Evolutionary conservation across 2,888 invertebrate genomes (phyloP).

Genomic region (Ochropleura leucogaster): DNA sequence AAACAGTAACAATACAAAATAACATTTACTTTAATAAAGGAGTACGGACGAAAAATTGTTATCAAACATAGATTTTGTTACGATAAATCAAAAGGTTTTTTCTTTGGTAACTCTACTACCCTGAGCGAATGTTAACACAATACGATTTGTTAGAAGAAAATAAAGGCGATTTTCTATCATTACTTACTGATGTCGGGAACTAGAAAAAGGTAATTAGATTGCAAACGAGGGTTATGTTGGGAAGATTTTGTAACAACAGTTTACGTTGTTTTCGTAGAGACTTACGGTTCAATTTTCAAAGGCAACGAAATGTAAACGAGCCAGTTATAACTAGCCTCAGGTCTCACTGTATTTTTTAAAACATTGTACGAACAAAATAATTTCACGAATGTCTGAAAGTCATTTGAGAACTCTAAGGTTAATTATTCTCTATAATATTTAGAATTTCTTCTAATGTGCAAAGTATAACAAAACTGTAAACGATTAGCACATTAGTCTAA

Average conservation of each 20-base stretch:
- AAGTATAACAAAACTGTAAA: not conserved
- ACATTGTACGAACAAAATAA: not conserved
- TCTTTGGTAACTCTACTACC: constrained; percentile 1
- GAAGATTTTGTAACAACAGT: not conserved
- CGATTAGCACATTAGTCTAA: not conserved
- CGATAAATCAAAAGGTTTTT: constrained; percentile 44
- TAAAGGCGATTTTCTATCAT: constrained; percentile 30
- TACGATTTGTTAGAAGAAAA: constrained; percentile 36
- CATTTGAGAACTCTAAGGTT: not conserved
- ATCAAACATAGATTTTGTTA: constrained; percentile 36
- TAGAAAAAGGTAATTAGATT: constrained; percentile 5
- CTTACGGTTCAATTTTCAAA: not conserved
- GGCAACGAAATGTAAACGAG: not conserved
- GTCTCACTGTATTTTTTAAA: not conserved
- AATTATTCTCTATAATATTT: not conserved
- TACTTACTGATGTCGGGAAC: constrained; percentile 2
- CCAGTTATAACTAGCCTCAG: no score
- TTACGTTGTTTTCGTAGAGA: not conserved
- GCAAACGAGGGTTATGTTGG: constrained; percentile 1
- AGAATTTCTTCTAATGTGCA: not conserved
- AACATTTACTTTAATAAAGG: constrained; percentile 25
- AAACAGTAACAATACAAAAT: constrained; percentile 14
- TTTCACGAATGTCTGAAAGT: not conserved
- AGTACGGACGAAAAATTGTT: constrained; percentile 7
- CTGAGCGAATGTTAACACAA: constrained; percentile 25